phyloP scores from a whole-genome alignment of 2,797 vertebrate genomes.

The Anguilla megastoma region DNA sequence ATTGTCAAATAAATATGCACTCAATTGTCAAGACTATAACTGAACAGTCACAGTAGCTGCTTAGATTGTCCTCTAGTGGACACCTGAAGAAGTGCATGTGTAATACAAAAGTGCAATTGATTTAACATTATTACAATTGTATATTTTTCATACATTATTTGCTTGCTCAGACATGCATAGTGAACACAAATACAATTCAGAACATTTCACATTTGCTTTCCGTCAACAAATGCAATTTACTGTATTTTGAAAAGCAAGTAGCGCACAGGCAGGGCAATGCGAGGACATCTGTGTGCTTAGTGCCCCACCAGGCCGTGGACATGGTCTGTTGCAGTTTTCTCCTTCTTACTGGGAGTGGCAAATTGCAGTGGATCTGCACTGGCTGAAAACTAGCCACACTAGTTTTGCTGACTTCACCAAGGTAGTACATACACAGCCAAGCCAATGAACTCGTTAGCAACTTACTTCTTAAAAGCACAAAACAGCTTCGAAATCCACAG shows the following conservation, averaged over 20 bases:
- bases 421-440: too few species aligned
- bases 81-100: not conserved
- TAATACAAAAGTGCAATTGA: not conserved
- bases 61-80: not conserved
- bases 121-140: not conserved
- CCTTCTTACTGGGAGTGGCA: too few species aligned
- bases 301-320: too few species aligned
- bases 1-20: not conserved
- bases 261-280: not conserved
- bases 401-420: too few species aligned
- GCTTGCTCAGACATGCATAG: not conserved
- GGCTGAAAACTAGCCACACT: too few species aligned
- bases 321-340: too few species aligned
- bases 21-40: not conserved
- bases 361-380: too few species aligned
- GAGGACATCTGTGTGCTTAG: too few species aligned
- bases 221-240: not conserved
- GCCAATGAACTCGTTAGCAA: too few species aligned
- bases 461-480: too few species aligned
- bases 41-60: not conserved
- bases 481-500: too few species aligned
- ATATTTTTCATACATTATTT: not conserved
- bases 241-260: not conserved
- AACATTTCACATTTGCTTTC: not conserved
- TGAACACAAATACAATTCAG: not conserved